Base-by-base conservation (phyloP, 2,797 vertebrate species). In the Scleropages formosus region DNA sequence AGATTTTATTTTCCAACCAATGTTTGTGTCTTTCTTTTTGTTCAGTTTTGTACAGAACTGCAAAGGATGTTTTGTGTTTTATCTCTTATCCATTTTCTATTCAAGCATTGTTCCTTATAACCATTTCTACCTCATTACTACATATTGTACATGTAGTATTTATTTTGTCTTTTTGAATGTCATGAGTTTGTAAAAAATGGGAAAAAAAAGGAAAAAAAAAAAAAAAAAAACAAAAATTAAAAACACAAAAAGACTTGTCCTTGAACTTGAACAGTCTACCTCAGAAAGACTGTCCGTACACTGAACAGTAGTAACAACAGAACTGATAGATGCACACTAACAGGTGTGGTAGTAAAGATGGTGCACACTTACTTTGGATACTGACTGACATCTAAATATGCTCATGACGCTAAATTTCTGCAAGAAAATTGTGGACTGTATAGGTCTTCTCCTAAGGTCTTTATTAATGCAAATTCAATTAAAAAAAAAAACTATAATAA, bases 71-170 rank as follows among this genome's bases (percentile, higher is more conserved):
- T 84, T 77, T 84, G 18, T 60, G 2, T 56, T 11, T 86, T 89
- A 84, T 85, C 89, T 91, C 73, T 75, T 76, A 90, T 92, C 89
- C 84, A 84, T 93, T 90, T 87, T 93, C 84, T 88, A 89, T 93
- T 94, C 90, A 87, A 83, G 88, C 89, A 90, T 95, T 91, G 89
- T 95, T 94, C 92, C 94, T 95, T 96, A 94, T 91, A 95, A 97
- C 95, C 96, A 98, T 98, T 96, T 96, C 96, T 98, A 98, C 97
- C 97, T 98, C 96, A 98, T 98, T 96, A 94, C 95, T 96, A 96
- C 96, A 97, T 97, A 96, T 94, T 95, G 93, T 95, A 97, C 94
- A 95, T 98, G 95, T 97, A 98, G 95, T 98, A 97, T 95, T 93
- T 96, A 93, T 94, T 95, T 98, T 94, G 94, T 96, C 93, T 93